These are phyloP conservation scores for Bagarius yarrelli DNA, from an alignment of 2,113 vertebrate species.

Conservation along the genomic window DNA sequence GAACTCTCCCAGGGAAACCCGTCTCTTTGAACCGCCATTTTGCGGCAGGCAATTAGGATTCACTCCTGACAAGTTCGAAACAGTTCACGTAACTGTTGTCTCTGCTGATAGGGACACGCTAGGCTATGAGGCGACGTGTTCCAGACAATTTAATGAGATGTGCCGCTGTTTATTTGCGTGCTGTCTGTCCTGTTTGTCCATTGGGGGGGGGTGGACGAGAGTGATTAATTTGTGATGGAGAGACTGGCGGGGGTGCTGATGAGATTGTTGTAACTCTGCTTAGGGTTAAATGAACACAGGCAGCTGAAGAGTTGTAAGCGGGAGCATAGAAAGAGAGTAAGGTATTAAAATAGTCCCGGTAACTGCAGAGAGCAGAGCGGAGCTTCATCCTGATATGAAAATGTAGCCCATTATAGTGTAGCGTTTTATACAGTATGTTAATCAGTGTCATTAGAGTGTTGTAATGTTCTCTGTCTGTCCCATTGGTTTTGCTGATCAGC, in stretches of 20 bases:
- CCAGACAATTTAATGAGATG: slow-evolving; percentile 82
- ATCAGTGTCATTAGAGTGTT: slow-evolving; percentile 46
- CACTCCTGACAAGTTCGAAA: slow-evolving; percentile 81
- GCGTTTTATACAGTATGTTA: slow-evolving; percentile 40
- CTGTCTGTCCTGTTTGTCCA: slow-evolving; percentile 74
- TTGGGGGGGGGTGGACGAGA: slow-evolving; percentile 59
- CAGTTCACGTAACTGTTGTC: slow-evolving; percentile 80
- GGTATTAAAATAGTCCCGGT: slow-evolving; percentile 15
- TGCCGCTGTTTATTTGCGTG: slow-evolving; percentile 70
- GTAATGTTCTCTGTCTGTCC: slow-evolving; percentile 61
- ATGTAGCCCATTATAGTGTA: slow-evolving; percentile 24
- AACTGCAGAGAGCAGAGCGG: slow-evolving; percentile 1
- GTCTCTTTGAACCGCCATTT: slow-evolving; percentile 81
- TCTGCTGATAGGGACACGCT: slow-evolving; percentile 76
- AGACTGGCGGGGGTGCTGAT: slow-evolving; percentile 58
- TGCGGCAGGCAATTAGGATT: slow-evolving; percentile 78
- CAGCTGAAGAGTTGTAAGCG: slow-evolving; percentile 39
- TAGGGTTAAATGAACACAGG: slow-evolving; percentile 64
- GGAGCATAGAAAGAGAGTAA: background rate
- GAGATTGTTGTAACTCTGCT: slow-evolving; percentile 48
- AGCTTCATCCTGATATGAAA: background rate
- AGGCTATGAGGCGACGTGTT: slow-evolving; percentile 70
- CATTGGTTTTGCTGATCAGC: slow-evolving; percentile 75
- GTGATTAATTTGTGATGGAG: slow-evolving; percentile 61
- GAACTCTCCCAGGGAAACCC: slow-evolving; percentile 79